A percentile compares a stretch with the other conserved stretches of the same genome.
phyloP scores from a whole-genome alignment of 2,113 vertebrate species.

The Siniperca chuatsi region DNA sequence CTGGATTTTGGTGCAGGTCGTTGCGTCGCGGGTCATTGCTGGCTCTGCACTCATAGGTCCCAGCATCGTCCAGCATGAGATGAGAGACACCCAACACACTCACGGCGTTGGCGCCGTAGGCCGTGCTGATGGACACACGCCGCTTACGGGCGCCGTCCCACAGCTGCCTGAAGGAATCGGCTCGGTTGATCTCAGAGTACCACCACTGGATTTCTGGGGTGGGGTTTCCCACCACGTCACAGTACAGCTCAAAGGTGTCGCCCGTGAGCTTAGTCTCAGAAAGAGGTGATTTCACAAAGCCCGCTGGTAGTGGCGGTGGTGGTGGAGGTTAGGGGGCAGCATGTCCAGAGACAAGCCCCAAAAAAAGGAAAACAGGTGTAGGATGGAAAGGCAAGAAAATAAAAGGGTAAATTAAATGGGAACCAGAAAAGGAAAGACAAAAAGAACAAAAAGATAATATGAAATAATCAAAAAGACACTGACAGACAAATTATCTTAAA shows the following conservation, averaged over 20 bases:
- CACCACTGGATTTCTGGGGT: slow-evolving; percentile 99
- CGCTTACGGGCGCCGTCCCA: slow-evolving; percentile 94
- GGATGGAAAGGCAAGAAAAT: slow-evolving; percentile 43
- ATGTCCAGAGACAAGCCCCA: slow-evolving; percentile 19
- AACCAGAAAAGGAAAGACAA: slow-evolving; percentile 28
- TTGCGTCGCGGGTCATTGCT: slow-evolving; percentile 97
- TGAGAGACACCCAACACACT: slow-evolving; percentile 92
- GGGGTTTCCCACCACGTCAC: slow-evolving; percentile 95
- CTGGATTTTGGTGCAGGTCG: slow-evolving; percentile 95
- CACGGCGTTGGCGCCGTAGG: slow-evolving; percentile 92
- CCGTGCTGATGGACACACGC: slow-evolving; percentile 94
- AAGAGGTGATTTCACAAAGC: slow-evolving; percentile 97
- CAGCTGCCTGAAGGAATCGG: slow-evolving; percentile 96
- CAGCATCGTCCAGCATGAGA: slow-evolving; percentile 92
- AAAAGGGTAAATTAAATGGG: slow-evolving; percentile 41
- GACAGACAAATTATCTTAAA: neutral
- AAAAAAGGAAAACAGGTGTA: slow-evolving; percentile 37
- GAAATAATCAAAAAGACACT: slow-evolving; percentile 30
- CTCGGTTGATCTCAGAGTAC: slow-evolving; percentile 97
- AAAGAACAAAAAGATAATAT: slow-evolving; percentile 7
- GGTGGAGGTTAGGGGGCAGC: slow-evolving; percentile 31
- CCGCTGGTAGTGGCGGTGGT: slow-evolving; percentile 86
- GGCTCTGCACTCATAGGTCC: slow-evolving; percentile 98
- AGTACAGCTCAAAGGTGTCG: slow-evolving; percentile 98
- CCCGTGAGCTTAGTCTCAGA: slow-evolving; percentile 98